phyloP scores from a whole-genome alignment of 2,113 vertebrate genomes.

The Hippoglossus stenolepis region DNA sequence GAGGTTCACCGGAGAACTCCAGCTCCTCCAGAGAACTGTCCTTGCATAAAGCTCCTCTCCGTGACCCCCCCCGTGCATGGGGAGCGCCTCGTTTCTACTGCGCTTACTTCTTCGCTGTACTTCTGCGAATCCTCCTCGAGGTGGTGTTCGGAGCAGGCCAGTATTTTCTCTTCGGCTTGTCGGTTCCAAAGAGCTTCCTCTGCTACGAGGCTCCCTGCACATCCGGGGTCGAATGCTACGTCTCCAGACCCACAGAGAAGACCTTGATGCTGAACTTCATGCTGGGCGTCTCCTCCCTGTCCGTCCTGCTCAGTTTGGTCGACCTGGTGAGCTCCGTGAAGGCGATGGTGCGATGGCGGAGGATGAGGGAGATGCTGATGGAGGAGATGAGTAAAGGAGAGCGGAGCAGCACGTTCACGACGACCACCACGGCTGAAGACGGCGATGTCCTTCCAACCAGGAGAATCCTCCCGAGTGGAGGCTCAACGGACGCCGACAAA shows the following conservation, averaged over 20 bases:
- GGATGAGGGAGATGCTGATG: constrained; percentile 16
- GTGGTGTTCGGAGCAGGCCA: constrained; percentile 33
- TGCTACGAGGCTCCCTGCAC: constrained; percentile 68
- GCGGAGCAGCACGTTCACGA: constrained; percentile 40
- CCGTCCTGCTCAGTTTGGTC: constrained; percentile 48
- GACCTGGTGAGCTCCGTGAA: constrained; percentile 51
- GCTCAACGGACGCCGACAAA: not conserved
- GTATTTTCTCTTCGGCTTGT: constrained; percentile 57
- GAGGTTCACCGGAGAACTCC: constrained; percentile 11
- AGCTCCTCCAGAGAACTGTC: constrained; percentile 32
- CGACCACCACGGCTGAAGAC: not conserved
- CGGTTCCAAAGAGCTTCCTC: constrained; percentile 49
- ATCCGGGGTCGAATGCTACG: constrained; percentile 61
- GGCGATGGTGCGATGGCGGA: constrained; percentile 44
- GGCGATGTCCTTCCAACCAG: not conserved
- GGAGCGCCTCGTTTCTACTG: constrained; percentile 35
- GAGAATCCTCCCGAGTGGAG: constrained; percentile 9
- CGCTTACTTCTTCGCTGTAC: constrained; percentile 34
- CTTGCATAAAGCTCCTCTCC: constrained; percentile 1
- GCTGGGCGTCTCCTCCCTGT: constrained; percentile 38
- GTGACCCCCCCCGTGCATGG: not conserved
- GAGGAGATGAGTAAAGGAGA: constrained; percentile 59
- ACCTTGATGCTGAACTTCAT: constrained; percentile 57
- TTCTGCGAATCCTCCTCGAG: constrained; percentile 46
- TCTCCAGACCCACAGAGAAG: constrained; percentile 65